Evolutionary conservation across 1,140 invertebrate species (phyloP), one percentile per base, ranked within the genome.

Genomic region (Stenopsyche tienmushanensis): DNA sequence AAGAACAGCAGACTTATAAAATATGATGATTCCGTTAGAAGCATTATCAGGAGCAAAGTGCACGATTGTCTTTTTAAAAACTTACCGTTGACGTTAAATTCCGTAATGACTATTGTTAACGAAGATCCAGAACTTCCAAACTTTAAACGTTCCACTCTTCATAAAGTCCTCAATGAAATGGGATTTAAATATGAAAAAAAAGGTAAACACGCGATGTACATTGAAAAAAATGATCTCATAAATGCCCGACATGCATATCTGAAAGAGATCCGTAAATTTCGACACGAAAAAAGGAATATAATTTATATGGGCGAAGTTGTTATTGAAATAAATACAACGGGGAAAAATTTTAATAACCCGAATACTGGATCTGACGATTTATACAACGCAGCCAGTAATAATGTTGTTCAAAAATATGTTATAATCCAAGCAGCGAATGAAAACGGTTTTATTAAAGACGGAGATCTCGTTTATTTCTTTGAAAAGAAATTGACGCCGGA

Each of bases 151-250:
- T 55, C 53, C 13, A 55, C 53, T n/a, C 18, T 55, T 9, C 53
- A 55, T 26, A 55, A 55, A 55, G 53, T 55, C n/a, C 29, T 55
- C 17, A 55, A 55, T 34, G 53, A 55, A 55, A 55, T 55, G 53
- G 53, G 53, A 2, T 55, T 55, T 26, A 55, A 24, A 25, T 55
- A 55, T 20, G 53, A 55, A 55, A 55, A 55, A 25, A 55, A 55
- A 34, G 53, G 53, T 26, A 55, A 55, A 55, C 1, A 25, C 1
- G 53, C 53, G 2, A 55, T 55, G 53, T 55, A 55, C 29, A 20
- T 55, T 10, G 53, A 55, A 55, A 55, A 55, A 9, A 3, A 15
- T 18, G 25, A 55, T 8, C 13, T 55, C 2, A 55, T 55, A 7
- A 55, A 26, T 29, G 13, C 53, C 24, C 24, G 53, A 29, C 53